These are phyloP conservation scores for Diaperis boleti DNA, from an alignment of 2,888 invertebrate species.

Conservation along the genomic window DNA sequence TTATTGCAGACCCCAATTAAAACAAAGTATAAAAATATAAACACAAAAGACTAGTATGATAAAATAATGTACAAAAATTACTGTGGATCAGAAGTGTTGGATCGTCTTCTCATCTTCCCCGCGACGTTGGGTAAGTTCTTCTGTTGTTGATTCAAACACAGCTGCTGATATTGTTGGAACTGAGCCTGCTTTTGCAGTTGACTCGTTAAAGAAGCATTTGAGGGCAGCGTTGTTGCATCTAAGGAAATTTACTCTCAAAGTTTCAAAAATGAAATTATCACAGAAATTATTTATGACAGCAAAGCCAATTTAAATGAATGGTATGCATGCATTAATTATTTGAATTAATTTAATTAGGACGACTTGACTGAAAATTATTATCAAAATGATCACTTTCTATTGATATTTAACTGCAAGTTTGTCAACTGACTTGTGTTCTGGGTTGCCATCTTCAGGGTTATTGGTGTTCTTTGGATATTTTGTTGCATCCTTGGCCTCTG, in stretches of 20 bases:
- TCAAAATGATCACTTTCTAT: slow-evolving; percentile 53
- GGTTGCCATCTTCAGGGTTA: slow-evolving; percentile 65
- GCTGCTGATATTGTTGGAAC: slow-evolving; percentile 62
- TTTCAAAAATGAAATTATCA: slow-evolving; percentile 46
- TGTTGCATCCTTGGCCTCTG: slow-evolving; percentile 62
- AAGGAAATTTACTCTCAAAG: slow-evolving; percentile 52
- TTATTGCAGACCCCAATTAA: too few species aligned
- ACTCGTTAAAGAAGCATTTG: slow-evolving; percentile 54
- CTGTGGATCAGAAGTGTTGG: slow-evolving; percentile 62
- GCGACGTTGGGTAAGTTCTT: slow-evolving; percentile 53
- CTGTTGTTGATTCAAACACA: slow-evolving; percentile 60
- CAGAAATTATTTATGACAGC: slow-evolving; percentile 40
- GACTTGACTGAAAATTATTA: slow-evolving; percentile 13
- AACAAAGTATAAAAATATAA: slow-evolving; percentile 41
- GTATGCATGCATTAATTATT: slow-evolving; percentile 52
- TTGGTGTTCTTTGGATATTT: slow-evolving; percentile 63
- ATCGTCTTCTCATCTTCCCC: slow-evolving; percentile 61
- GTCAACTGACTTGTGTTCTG: slow-evolving; percentile 66
- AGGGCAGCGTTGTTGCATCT: slow-evolving; percentile 58
- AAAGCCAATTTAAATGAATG: slow-evolving; percentile 26
- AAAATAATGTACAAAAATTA: slow-evolving; percentile 54
- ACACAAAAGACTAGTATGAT: slow-evolving; percentile 48
- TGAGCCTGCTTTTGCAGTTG: slow-evolving; percentile 63
- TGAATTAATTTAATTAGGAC: slow-evolving; percentile 18
- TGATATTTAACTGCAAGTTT: slow-evolving; percentile 63